A percentile compares a stretch with the other conserved stretches of the same genome.
Evolutionary conservation across 2,888 invertebrate genomes (phyloP).

Genomic region (Nysson spinosus): DNA sequence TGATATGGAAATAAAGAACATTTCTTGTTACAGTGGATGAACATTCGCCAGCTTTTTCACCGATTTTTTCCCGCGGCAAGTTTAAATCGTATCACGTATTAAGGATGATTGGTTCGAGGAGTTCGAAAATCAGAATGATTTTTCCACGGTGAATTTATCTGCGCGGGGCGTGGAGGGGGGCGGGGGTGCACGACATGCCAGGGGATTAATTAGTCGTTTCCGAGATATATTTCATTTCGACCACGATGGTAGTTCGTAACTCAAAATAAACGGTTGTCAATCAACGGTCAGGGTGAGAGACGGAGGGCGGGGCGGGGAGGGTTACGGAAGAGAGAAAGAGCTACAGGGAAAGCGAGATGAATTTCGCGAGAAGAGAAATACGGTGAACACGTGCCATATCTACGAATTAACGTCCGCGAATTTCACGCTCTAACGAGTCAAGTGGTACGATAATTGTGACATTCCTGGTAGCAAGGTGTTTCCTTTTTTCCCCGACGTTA

Average conservation of each 20-base stretch:
- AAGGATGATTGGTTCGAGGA: no score
- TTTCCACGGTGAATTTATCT: no score
- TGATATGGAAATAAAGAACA: no score
- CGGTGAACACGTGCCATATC: constrained; percentile 31
- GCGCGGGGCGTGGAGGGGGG: not conserved
- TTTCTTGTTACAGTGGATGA: no score
- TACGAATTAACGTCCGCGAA: constrained; percentile 26
- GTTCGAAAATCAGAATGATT: no score
- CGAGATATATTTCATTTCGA: constrained; percentile 44
- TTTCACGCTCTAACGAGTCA: constrained; percentile 13
- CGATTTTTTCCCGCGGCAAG: no score
- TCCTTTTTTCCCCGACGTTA: no score
- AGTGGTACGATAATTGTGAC: not conserved
- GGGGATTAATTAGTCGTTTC: no score
- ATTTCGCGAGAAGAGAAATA: constrained; percentile 24
- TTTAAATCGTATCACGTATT: no score
- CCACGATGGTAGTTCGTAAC: constrained; percentile 27
- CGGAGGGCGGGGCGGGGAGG: not conserved
- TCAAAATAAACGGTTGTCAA: constrained; percentile 50
- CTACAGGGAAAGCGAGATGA: constrained; percentile 15
- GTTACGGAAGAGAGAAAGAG: no score
- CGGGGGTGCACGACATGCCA: not conserved
- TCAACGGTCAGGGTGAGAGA: constrained; percentile 21
- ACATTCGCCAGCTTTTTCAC: no score
- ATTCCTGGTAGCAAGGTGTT: not conserved